Base-by-base conservation (phyloP, 2,888 invertebrate species). In the Sisyra nigra region DNA sequence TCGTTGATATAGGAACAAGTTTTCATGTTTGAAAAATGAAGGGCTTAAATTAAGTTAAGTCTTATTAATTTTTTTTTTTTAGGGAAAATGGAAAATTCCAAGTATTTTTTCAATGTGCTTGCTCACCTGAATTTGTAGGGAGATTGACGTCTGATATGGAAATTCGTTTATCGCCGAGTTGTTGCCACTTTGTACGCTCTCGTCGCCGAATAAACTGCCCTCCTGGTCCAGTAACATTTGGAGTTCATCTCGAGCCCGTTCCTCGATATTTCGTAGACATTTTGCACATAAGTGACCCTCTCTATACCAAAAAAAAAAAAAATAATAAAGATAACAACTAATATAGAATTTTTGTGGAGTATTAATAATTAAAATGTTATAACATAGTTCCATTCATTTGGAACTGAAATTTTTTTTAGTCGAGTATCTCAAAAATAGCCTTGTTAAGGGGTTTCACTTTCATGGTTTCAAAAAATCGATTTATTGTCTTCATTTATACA, bases 271-370 rank as follows among this genome's bases (percentile, higher is more conserved):
- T 46, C 84, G 71, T 42, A 86, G 67, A 59, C 87, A 87, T 54
- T 83, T 74, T 53, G 80, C 76, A 61, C 87, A 87, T 54, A 86
- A 71, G 56, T 84, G 82, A 9, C 85, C 86, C 71, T 84, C 82
- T 56, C 85, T 85, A 62, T 3, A 57, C 57, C 49, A 45, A 47
- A 15, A 47, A 42, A 47, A 40, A 47, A 29, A 13, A 18, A 38
- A 38, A 38, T 31, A 9, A 40, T 40, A 8, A 24, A n/a, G 10
- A 10, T 13, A 36, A 4, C 15, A 14, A 36, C 11, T 13, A 36
- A 36, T n/a, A n/a, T n/a, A n/a, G n/a, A 31, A 31, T 31, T 31
- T 2, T 31, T 31, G 10, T n/a, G n/a, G n/a, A n/a, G n/a, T n/a
- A n/a, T n/a, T n/a, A n/a, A n/a, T n/a, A n/a, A n/a, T n/a, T n/a